phyloP scores from a whole-genome alignment of 2,113 vertebrate species.

The Daboia siamensis region DNA sequence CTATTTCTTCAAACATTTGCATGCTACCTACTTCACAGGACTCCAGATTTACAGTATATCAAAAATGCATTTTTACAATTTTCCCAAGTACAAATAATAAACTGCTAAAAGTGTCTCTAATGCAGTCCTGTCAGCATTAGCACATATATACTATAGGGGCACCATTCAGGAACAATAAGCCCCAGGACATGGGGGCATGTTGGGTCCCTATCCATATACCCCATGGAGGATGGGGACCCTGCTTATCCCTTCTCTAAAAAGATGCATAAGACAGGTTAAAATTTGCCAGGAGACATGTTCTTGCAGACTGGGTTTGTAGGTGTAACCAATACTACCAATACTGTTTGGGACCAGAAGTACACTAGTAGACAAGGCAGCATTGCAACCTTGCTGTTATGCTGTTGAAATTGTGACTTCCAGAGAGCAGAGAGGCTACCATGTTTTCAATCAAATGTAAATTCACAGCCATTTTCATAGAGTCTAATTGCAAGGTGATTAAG shows the following conservation, averaged over 20 bases:
- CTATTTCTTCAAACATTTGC: neutral
- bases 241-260: neutral
- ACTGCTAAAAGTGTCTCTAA: neutral
- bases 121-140: neutral
- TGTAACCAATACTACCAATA: neutral
- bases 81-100: neutral
- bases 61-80: neutral
- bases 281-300: neutral
- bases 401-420: neutral
- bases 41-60: neutral
- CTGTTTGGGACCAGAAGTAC: neutral
- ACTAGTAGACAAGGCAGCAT: too few relatives aligned
- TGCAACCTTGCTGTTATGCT: neutral
- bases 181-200: neutral
- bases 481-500: neutral
- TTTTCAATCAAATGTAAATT: neutral
- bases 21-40: neutral
- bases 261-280: neutral
- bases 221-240: neutral
- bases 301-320: neutral
- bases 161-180: neutral
- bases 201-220: neutral
- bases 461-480: neutral
- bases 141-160: neutral
- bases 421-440: neutral